These are phyloP conservation scores for Cyclura pinguis DNA, from an alignment of 2,797 vertebrate species.

Conservation along the genomic window DNA sequence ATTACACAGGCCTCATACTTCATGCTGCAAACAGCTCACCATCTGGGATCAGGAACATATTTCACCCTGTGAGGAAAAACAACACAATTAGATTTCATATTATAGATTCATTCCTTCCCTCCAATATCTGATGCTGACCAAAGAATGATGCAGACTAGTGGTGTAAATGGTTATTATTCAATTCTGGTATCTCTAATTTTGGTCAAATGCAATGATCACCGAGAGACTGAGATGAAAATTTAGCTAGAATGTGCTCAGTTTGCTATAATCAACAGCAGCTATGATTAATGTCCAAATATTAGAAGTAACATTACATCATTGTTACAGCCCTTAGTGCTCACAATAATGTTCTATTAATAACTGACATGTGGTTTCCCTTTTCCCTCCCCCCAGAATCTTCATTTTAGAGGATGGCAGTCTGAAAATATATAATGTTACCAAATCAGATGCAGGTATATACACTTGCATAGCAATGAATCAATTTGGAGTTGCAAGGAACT, in stretches of 20 bases:
- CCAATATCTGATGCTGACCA: conserved; percentile 25
- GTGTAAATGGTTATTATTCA: conserved; percentile 19
- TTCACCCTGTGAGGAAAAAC: background rate
- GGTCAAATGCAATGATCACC: conserved; percentile 22
- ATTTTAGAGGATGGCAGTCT: conserved; percentile 85
- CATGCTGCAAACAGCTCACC: background rate
- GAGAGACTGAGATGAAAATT: conserved; percentile 46
- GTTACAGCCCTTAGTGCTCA: background rate
- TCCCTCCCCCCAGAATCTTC: conserved; percentile 70
- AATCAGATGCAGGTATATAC: conserved; percentile 83
- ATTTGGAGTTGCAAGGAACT: conserved; percentile 85
- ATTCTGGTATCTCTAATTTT: conserved; percentile 4
- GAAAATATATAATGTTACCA: conserved; percentile 84
- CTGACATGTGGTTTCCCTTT: background rate
- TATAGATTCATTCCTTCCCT: conserved; percentile 18
- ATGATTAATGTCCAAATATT: conserved; percentile 45
- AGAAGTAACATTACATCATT: background rate
- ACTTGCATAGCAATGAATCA: conserved; percentile 87
- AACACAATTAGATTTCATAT: background rate
- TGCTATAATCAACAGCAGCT: background rate
- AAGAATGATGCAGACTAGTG: conserved; percentile 17
- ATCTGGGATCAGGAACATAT: background rate
- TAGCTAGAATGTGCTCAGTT: background rate
- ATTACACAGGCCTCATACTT: conserved; percentile 40
- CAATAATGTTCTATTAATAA: conserved; percentile 13